Percentiles rank a stretch among this genome's conserved stretches.
Evolutionary conservation across 2,888 invertebrate genomes (phyloP).

Genomic region (Mallateleia sp.): DNA sequence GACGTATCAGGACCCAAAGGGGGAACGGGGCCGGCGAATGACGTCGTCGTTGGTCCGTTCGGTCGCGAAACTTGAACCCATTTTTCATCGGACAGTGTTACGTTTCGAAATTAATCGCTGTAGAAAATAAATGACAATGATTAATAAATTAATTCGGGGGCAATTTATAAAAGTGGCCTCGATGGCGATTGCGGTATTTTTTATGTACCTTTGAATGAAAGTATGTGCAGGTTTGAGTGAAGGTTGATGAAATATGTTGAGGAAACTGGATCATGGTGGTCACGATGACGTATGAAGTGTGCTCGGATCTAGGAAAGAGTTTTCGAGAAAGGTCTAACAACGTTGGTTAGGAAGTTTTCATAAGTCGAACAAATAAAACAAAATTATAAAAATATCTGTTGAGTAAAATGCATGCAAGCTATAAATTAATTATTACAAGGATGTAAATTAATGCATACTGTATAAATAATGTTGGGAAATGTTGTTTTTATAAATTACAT

Average conservation of each 20-base stretch:
- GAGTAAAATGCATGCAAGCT: too few relatives aligned
- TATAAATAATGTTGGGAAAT: too few relatives aligned
- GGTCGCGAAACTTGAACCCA: slow-evolving; percentile 22
- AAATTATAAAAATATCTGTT: too few relatives aligned
- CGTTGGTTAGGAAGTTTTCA: too few relatives aligned
- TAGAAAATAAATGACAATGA: slow-evolving; percentile 22
- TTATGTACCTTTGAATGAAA: slow-evolving; percentile 13
- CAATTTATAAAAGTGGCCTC: slow-evolving; percentile 4
- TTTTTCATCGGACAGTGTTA: slow-evolving; percentile 11
- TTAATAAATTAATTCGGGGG: slow-evolving; percentile 32
- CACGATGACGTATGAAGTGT: too few relatives aligned
- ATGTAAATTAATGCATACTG: too few relatives aligned
- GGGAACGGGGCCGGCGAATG: slow-evolving; percentile 9
- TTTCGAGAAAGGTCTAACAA: too few relatives aligned
- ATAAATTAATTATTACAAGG: too few relatives aligned
- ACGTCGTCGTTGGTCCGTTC: slow-evolving; percentile 19
- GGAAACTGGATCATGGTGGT: neutral
- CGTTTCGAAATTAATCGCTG: slow-evolving; percentile 5
- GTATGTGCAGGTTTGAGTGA: neutral
- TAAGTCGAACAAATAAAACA: too few relatives aligned
- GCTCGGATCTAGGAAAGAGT: too few relatives aligned
- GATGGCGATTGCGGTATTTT: slow-evolving; percentile 4
- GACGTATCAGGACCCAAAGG: slow-evolving; percentile 9
- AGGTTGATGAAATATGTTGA: neutral
- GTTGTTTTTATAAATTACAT: too few relatives aligned